Evolutionary conservation across 2,888 invertebrate species (phyloP).

Genomic region (Caenorhabditis uteleia): DNA sequence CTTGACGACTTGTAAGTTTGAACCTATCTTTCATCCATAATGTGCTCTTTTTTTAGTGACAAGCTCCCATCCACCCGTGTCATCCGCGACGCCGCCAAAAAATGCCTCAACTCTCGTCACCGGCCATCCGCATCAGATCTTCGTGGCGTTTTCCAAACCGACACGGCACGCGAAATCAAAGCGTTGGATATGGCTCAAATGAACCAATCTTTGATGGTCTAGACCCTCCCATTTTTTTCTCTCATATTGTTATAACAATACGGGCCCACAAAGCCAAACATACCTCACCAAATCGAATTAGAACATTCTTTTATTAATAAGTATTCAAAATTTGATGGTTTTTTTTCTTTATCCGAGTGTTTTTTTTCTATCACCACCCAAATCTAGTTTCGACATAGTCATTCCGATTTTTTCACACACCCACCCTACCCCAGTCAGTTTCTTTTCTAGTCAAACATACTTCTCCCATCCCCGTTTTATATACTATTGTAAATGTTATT

Average conservation of each 20-base stretch:
- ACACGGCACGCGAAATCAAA: conserved; percentile 31
- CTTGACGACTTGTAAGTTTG: conserved; percentile 33
- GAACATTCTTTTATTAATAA: no score
- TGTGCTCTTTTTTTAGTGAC: conserved; percentile 27
- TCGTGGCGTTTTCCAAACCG: conserved; percentile 30
- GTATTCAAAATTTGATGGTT: no score
- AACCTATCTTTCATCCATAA: not conserved
- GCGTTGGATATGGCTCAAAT: conserved; percentile 28
- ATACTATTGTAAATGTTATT: no score
- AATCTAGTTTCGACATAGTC: no score
- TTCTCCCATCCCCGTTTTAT: no score
- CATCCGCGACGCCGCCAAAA: conserved; percentile 28
- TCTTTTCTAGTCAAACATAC: no score
- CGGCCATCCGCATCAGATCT: conserved; percentile 35
- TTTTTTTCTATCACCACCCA: not conserved
- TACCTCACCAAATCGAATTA: no score
- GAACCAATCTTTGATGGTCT: conserved; percentile 30
- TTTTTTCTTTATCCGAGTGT: not conserved
- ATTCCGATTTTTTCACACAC: no score
- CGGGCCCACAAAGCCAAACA: no score
- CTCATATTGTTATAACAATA: no score
- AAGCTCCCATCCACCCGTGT: conserved; percentile 22
- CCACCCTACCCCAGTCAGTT: no score
- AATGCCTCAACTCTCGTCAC: conserved; percentile 23
- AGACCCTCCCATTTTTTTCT: not conserved